phyloP scores from a whole-genome alignment of 1,140 invertebrate genomes.

The Galleria mellonella region DNA sequence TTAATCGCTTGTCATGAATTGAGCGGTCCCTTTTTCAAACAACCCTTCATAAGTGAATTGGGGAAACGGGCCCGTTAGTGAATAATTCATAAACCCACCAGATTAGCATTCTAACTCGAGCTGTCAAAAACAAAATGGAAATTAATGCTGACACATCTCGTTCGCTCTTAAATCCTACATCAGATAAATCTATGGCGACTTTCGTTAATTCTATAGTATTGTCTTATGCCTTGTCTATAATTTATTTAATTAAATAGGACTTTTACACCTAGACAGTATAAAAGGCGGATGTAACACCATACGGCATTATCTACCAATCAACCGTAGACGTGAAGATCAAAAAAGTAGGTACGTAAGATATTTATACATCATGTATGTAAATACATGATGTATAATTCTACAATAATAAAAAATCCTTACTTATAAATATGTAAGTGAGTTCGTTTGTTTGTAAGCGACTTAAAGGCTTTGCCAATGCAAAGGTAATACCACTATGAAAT shows the following conservation, averaged over 20 bases:
- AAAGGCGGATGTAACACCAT: too few relatives aligned
- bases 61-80: constrained; percentile 10
- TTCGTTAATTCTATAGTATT: neutral
- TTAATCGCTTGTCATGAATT: constrained; percentile 10
- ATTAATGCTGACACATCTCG: constrained; percentile 1
- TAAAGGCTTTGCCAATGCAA: too few relatives aligned
- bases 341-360: too few relatives aligned
- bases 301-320: too few relatives aligned
- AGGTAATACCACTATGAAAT: too few relatives aligned
- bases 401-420: too few relatives aligned
- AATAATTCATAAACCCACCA: constrained; percentile 19
- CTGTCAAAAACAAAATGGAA: constrained; percentile 19
- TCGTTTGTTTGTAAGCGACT: too few relatives aligned
- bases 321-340: too few relatives aligned
- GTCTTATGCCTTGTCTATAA: neutral
- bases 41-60: constrained; percentile 12
- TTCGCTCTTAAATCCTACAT: neutral
- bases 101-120: constrained; percentile 15
- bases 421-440: too few relatives aligned
- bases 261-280: too few relatives aligned
- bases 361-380: too few relatives aligned
- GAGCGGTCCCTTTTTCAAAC: constrained; percentile 1
- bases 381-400: too few relatives aligned
- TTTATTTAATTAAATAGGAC: neutral
- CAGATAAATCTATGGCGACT: neutral